phyloP scores from a whole-genome alignment of 2,113 vertebrate species.

The Reinhardtius hippoglossoides region DNA sequence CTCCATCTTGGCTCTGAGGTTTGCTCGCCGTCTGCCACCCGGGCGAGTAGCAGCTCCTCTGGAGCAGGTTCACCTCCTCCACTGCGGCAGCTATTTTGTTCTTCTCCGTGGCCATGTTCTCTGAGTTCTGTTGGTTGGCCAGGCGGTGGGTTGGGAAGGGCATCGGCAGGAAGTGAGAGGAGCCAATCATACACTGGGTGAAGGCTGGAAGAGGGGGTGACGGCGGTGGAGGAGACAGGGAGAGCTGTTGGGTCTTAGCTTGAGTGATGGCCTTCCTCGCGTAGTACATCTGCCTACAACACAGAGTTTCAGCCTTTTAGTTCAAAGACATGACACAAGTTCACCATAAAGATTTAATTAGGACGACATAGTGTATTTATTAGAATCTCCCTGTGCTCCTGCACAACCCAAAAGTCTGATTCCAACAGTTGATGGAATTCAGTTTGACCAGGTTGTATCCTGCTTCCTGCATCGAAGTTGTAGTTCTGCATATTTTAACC shows the following conservation, averaged over 20 bases:
- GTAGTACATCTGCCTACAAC: conserved; percentile 39
- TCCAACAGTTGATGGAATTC: too few relatives aligned
- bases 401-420: too few relatives aligned
- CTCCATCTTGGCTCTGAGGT: conserved; percentile 42
- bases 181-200: conserved; percentile 85
- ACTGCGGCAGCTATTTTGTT: conserved; percentile 78
- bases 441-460: too few relatives aligned
- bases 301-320: background rate
- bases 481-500: too few relatives aligned
- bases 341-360: background rate
- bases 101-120: conserved; percentile 89
- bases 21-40: conserved; percentile 64
- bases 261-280: background rate
- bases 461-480: too few relatives aligned
- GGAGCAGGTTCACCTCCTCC: conserved; percentile 82
- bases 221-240: conserved; percentile 70
- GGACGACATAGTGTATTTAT: background rate
- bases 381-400: too few relatives aligned
- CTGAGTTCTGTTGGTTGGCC: conserved; percentile 90
- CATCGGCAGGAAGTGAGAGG: conserved; percentile 65
- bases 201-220: conserved; percentile 92
- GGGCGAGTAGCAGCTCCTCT: conserved; percentile 82
- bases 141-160: conserved; percentile 82
- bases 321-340: background rate
- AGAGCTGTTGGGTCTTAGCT: conserved; percentile 56